Percentiles rank a stretch among this genome's conserved stretches.
These are phyloP conservation scores for Aegithalos caudatus DNA, from an alignment of 2,113 vertebrate species.

Conservation along the genomic window DNA sequence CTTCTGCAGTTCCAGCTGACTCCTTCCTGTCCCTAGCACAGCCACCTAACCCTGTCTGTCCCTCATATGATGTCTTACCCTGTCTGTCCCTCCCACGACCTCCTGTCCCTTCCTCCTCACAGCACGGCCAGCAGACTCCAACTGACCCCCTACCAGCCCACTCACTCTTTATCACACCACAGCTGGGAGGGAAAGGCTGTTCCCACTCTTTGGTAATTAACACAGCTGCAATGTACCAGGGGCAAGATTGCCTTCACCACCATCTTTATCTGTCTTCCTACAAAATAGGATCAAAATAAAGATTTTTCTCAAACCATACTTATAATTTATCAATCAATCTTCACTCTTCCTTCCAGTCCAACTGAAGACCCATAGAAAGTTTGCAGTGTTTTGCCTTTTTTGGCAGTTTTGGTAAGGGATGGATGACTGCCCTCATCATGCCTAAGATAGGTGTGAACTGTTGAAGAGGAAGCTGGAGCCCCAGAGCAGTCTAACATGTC, in stretches of 20 bases:
- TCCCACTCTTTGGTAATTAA: not conserved
- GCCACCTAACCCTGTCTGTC: not conserved
- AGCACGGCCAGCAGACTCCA: not conserved
- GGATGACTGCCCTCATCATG: not conserved
- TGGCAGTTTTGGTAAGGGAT: conserved; percentile 44
- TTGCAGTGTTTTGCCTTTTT: not conserved
- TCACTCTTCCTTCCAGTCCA: not conserved
- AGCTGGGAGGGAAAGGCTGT: not conserved
- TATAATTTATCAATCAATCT: conserved; percentile 32
- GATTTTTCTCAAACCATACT: not conserved
- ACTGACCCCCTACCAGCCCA: not conserved
- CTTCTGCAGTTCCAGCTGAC: not conserved
- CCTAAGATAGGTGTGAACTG: not conserved
- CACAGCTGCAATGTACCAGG: not conserved
- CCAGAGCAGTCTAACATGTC: not conserved
- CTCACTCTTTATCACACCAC: not conserved
- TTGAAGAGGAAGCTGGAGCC: not conserved
- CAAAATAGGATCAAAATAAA: not conserved
- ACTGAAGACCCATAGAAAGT: not conserved
- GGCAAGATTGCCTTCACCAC: not conserved
- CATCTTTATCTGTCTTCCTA: not conserved
- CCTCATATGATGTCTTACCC: not conserved
- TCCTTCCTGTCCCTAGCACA: not conserved
- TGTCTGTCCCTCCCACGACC: not conserved
- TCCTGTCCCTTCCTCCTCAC: not conserved